Percentiles rank a stretch among this genome's conserved stretches.
Conservation (phyloP, 2,888 invertebrate genomes). For the Idaea biselata region DNA sequence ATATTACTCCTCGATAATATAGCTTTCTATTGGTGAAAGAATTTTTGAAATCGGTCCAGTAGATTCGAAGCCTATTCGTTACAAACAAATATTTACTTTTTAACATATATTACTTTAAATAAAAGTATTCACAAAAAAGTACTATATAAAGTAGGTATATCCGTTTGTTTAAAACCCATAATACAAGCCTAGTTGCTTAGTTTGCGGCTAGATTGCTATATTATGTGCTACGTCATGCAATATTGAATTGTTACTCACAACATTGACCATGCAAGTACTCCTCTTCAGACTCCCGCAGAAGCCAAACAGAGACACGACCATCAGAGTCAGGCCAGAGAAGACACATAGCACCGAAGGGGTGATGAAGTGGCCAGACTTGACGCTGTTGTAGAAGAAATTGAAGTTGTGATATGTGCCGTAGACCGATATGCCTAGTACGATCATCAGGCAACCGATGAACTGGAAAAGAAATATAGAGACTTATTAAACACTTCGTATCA, state of each 20-base stretch:
- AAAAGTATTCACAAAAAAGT: no score
- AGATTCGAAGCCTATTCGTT: no score
- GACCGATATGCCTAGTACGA: conserved; percentile 67
- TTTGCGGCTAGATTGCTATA: no score
- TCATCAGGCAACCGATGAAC: conserved; percentile 64
- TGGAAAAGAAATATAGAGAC: conserved; percentile 34
- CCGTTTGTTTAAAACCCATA: no score
- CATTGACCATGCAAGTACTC: conserved; percentile 86
- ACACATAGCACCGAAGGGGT: conserved; percentile 89
- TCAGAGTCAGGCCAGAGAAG: conserved; percentile 85
- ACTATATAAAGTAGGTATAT: no score
- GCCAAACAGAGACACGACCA: conserved; percentile 90
- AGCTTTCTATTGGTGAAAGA: no score
- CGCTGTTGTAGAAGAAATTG: conserved; percentile 58
- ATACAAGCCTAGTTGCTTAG: no score
- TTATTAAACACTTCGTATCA: conserved; percentile 1
- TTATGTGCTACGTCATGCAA: no score
- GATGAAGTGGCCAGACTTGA: conserved; percentile 74
- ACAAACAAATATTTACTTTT: no score
- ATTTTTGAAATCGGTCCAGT: no score
- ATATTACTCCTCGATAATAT: no score
- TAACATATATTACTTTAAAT: no score
- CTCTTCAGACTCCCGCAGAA: conserved; percentile 91
- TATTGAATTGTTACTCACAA: conserved; percentile 60
- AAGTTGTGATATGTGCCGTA: conserved; percentile 67